Evolutionary conservation across 2,888 invertebrate species (phyloP).

Genomic region (Lydus trimaculatus): DNA sequence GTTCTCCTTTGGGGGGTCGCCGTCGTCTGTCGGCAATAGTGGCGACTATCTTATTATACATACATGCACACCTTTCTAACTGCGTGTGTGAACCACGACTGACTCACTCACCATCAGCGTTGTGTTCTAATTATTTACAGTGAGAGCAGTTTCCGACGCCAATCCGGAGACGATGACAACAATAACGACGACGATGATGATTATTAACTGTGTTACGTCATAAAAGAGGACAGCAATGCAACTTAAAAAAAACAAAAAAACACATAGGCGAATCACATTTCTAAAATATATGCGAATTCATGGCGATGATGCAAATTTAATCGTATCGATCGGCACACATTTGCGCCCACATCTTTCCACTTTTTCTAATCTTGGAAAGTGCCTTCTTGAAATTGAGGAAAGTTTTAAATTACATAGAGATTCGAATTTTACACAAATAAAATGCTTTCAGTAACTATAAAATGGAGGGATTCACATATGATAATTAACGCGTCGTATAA

Average conservation of each 20-base stretch:
- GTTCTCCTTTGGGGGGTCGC: conserved; percentile 4
- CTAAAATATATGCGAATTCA: not conserved
- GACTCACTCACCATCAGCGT: conserved; percentile 54
- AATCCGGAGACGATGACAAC: conserved; percentile 34
- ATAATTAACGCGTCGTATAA: too few species aligned
- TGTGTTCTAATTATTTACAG: conserved; percentile 58
- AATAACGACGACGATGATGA: conserved; percentile 38
- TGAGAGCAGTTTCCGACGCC: conserved; percentile 49
- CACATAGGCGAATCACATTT: not conserved
- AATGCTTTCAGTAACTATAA: not conserved
- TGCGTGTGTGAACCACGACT: conserved; percentile 33
- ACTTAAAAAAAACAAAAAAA: not conserved
- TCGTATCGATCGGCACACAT: not conserved
- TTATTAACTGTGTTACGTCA: conserved; percentile 47
- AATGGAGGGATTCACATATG: not conserved
- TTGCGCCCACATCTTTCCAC: not conserved
- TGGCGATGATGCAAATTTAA: conserved; percentile 2
- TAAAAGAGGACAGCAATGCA: conserved; percentile 19
- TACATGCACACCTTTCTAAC: not conserved
- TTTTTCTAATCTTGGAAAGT: not conserved
- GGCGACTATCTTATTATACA: conserved; percentile 27
- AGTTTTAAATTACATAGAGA: not conserved
- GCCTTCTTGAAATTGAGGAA: not conserved
- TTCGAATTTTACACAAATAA: not conserved
- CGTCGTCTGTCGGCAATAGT: conserved; percentile 26